A percentile compares a stretch with the other conserved stretches of the same genome.
Evolutionary conservation across 2,113 vertebrate genomes (phyloP).

Genomic region (Callionymus lyra): DNA sequence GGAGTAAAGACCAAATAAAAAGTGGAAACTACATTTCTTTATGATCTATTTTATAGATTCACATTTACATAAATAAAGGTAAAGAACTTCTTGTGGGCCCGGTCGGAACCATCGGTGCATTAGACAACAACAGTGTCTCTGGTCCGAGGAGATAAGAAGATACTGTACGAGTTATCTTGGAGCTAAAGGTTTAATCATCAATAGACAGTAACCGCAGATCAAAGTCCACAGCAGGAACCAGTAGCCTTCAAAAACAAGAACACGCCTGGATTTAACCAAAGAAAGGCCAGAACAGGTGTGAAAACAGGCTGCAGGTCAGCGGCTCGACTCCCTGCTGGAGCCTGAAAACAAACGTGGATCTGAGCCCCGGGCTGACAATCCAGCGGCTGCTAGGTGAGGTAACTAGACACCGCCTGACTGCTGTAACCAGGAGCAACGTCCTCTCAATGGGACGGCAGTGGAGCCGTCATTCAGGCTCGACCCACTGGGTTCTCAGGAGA

Average conservation of each 20-base stretch:
- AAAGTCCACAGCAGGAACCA: slow-evolving; percentile 42
- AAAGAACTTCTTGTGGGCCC: too few species aligned
- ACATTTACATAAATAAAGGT: too few species aligned
- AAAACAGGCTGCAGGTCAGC: too few species aligned
- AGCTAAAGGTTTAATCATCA: slow-evolving; percentile 23
- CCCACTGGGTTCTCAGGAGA: slow-evolving; percentile 36
- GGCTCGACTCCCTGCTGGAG: too few species aligned
- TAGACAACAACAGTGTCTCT: too few species aligned
- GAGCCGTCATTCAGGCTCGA: slow-evolving; percentile 39
- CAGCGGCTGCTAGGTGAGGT: slow-evolving; percentile 57
- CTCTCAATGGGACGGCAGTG: slow-evolving; percentile 21
- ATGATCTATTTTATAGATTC: too few species aligned
- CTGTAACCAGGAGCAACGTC: slow-evolving; percentile 55
- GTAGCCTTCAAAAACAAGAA: slow-evolving; percentile 31
- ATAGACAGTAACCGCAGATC: slow-evolving; percentile 31
- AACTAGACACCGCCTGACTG: slow-evolving; percentile 61
- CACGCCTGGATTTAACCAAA: slow-evolving; percentile 22
- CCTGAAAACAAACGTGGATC: too few species aligned
- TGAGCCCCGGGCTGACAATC: slow-evolving; percentile 56
- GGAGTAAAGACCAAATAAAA: too few species aligned
- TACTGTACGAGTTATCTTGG: too few species aligned
- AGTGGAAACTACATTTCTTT: too few species aligned
- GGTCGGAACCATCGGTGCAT: too few species aligned
- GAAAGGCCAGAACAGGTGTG: slow-evolving; percentile 27
- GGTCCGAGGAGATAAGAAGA: too few species aligned